Evolutionary conservation across 1,140 invertebrate genomes (phyloP), one percentile per base, ranked within the genome.

Genomic region (Drosophila teissieri): DNA sequence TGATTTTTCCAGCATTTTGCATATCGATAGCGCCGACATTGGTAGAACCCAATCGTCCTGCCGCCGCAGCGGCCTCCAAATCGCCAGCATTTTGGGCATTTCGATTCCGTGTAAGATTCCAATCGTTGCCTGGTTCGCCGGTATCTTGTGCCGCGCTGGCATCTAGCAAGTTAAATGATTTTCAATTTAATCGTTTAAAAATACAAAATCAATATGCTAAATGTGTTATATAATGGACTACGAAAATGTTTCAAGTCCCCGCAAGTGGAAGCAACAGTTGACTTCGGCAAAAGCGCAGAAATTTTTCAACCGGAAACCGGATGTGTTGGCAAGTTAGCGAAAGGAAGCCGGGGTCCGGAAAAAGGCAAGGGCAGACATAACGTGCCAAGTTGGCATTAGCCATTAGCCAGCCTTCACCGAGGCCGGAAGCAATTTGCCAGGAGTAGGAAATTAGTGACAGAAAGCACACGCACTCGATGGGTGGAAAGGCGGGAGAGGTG

Each of bases 1-100:
- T 96, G 92, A 97, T 95, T 68, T 95, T 94, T 72, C 95, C 95
- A 58, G 94, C 93, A 92, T 96, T 96, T 90, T 95, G 95, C 94
- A 96, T 95, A 40, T 92, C 90, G 76, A 89, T 90, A 53, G 48
- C 81, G 62, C 61, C 74, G 55, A 77, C 72, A 74, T 91, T 91
- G 68, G 64, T 70, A 72, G 74, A 69, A 64, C 74, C 74, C 48
- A 78, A 37, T n/a, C 44, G 42, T 51, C 74, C 64, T 31, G n/a
- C 46, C 52, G 58, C 70, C 52, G 72, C 64, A 15, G 60, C 54
- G 19, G 39, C 45, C 36, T 76, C 73, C 40, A 67, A 54, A 34
- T 76, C 73, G 24, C 73, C 73, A 39, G 63, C 74, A 78, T 81
- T 85, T 64, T 61, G 90, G 45, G 48, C 70, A 73, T 86, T 81